Base-by-base conservation (phyloP, 2,113 vertebrate genomes). In the Austrofundulus limnaeus region DNA sequence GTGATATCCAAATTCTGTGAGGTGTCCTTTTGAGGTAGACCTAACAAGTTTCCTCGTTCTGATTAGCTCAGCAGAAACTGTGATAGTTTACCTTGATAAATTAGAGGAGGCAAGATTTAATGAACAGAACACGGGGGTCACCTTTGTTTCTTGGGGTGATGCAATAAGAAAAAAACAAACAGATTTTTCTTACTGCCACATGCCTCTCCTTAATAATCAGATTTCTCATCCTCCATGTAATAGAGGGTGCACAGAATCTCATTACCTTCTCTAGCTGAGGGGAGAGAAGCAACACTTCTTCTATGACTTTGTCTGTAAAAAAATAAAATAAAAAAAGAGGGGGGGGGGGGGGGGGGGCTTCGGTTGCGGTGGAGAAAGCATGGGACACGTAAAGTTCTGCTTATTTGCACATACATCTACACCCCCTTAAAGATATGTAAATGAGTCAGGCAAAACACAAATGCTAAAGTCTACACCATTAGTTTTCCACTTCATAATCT, bases 401-500 rank as follows among this genome's bases (percentile, higher is more conserved):
- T 95, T 96, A 94, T 97, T 96, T 96, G 95, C 94, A 94, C 94
- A 94, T 94, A 92, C 93, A 92, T 96, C 81, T 81, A 91, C 93
- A 92, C 95, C 92, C 92, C 78, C 93, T 92, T 91, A 89, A 93
- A 93, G 92, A 96, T 97, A 95, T 96, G 95, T 94, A 97, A 96
- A 96, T 97, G 87, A 95, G 91, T 92, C 91, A 90, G 91, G 90
- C 94, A 93, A 94, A 95, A 94, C 95, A 93, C 94, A 96, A 97
- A 95, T 95, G 94, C 94, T 96, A 94, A 96, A 97, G 95, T 96
- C 95, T 95, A 96, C 94, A 94, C 96, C 94, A 96, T 98, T 97
- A 95, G 95, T 96, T 96, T 97, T 98, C 95, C 95, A 96, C 95
- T 97, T 96, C 95, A 95, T 95, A 94, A 95, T 95, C 95, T 95